These are phyloP conservation scores for Lampris incognitus DNA, from an alignment of 2,113 vertebrate genomes.

Conservation along the genomic window DNA sequence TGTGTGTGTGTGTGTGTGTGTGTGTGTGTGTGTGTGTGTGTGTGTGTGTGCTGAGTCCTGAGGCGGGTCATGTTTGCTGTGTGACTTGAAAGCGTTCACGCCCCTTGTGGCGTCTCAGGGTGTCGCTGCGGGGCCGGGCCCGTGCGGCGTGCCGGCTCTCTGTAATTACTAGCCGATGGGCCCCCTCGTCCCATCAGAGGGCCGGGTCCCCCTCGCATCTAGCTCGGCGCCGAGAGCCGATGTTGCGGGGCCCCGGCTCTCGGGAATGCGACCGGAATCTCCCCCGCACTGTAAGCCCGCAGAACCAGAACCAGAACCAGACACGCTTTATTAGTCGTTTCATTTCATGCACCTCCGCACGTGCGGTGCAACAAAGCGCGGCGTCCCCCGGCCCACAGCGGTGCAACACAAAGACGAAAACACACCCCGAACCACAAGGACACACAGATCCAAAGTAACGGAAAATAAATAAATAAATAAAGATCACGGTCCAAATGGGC, in stretches of 20 bases:
- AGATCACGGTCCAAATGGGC: too few species aligned
- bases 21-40: constrained; percentile 63
- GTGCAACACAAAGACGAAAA: too few species aligned
- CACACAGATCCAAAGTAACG: too few species aligned
- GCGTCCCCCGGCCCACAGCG: too few species aligned
- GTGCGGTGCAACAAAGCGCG: too few species aligned
- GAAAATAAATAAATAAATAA: too few species aligned
- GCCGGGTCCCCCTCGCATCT: constrained; percentile 75
- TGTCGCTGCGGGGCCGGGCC: constrained; percentile 67
- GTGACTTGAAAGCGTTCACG: constrained; percentile 70
- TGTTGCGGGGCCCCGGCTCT: constrained; percentile 32
- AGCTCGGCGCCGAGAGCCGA: constrained; percentile 53
- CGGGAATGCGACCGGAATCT: constrained; percentile 49
- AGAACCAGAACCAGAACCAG: too few species aligned
- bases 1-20: constrained; percentile 62
- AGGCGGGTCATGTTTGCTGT: constrained; percentile 66
- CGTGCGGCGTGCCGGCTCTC: constrained; percentile 67
- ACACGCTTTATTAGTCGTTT: too few species aligned
- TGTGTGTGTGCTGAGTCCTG: constrained; percentile 63
- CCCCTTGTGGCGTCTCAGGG: constrained; percentile 69
- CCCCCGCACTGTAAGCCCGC: constrained; percentile 1
- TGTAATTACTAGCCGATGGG: constrained; percentile 81
- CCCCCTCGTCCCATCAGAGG: constrained; percentile 62
- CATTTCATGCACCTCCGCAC: too few species aligned
- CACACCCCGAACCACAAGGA: too few species aligned